Evolutionary conservation across 1,140 invertebrate genomes (phyloP).

Genomic region (Heliothis virescens): DNA sequence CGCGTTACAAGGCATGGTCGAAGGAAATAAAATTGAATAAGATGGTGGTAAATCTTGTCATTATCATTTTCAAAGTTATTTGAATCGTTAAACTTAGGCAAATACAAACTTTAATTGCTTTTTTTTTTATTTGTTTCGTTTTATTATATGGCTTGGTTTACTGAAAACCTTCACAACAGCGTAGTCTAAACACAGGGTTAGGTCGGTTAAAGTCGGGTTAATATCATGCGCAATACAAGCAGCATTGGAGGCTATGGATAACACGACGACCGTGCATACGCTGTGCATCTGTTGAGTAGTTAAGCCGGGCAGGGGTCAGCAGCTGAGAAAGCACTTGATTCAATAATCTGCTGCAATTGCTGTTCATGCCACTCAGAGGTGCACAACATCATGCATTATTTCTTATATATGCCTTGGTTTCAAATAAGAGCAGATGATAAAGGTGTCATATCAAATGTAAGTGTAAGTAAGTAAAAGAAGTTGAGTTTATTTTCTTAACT

Average conservation of each 20-base stretch:
- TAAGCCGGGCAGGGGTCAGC: slow-evolving; percentile 64
- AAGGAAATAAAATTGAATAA: background rate
- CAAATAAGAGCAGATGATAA: background rate
- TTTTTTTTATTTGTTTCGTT: background rate
- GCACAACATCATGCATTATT: slow-evolving; percentile 51
- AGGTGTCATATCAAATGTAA: too few relatives aligned
- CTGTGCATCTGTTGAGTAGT: slow-evolving; percentile 9
- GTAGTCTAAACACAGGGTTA: too few relatives aligned
- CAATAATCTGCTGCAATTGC: slow-evolving; percentile 80
- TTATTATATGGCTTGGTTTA: background rate
- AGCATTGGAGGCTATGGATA: background rate
- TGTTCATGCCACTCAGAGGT: slow-evolving; percentile 43
- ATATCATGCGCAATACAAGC: background rate
- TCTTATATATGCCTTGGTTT: background rate
- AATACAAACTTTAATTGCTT: background rate
- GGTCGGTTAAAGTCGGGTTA: background rate
- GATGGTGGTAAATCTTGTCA: background rate
- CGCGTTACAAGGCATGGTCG: background rate
- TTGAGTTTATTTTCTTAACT: too few relatives aligned
- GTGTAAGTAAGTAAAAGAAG: too few relatives aligned
- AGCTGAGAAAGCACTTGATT: slow-evolving; percentile 81
- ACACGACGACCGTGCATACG: background rate
- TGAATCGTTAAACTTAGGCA: slow-evolving; percentile 15
- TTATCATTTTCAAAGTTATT: background rate
- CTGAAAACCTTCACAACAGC: too few relatives aligned